Conservation (phyloP, 2,797 vertebrate genomes). For the Alosa sapidissima region DNA sequence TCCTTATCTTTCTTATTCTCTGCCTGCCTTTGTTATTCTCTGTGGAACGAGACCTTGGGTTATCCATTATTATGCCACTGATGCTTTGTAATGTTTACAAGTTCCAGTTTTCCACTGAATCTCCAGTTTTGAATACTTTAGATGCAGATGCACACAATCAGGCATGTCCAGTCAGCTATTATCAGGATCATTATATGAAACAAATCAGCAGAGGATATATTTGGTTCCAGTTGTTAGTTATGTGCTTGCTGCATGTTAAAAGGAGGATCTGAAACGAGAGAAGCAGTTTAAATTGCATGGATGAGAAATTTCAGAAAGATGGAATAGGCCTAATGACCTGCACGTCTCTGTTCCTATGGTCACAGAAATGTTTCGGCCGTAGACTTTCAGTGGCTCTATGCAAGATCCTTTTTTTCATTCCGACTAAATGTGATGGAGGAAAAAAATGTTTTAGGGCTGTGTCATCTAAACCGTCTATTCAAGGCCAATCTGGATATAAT, state of each 20-base stretch:
- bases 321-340: constrained; percentile 12
- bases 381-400: not conserved
- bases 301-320: not conserved
- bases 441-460: not conserved
- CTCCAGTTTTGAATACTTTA: not conserved
- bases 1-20: not conserved
- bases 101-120: not conserved
- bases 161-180: not conserved
- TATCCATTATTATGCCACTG: not conserved
- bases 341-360: not conserved
- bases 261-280: not conserved
- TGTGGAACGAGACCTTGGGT: not conserved
- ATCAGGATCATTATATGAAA: not conserved
- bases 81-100: not conserved
- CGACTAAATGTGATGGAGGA: constrained; percentile 1
- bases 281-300: not conserved
- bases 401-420: not conserved
- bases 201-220: not conserved
- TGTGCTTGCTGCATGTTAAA: not conserved
- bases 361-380: not conserved
- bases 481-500: constrained; percentile 34
- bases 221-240: not conserved
- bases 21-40: not conserved
- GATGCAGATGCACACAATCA: not conserved
- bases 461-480: constrained; percentile 16